Evolutionary conservation across 2,888 invertebrate genomes (phyloP), one percentile per base, ranked within the genome.

Genomic region (Melipona beecheii): DNA sequence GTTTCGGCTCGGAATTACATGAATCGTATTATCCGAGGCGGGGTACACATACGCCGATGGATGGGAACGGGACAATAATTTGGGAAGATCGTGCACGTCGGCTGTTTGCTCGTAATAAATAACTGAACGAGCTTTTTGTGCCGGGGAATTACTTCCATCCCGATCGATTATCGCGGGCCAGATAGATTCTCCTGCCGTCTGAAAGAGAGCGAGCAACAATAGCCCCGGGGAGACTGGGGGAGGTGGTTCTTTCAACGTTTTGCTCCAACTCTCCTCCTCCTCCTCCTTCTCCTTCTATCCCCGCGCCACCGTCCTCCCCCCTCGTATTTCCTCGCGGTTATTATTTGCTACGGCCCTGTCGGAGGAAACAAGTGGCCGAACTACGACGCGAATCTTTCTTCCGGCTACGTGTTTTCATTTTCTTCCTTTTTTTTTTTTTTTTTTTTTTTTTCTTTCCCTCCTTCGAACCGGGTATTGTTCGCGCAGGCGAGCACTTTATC

Each of bases 111-210:
- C 69, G 78, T 70, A 78, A 78, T 86, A 86, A 83, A 74, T 84
- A 86, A 77, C 79, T 83, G 80, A 83, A 78, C 79, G 75, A 62
- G 75, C 54, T 73, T 82, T 81, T 81, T 71, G 58, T 73, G 24
- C 54, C 78, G n/a, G 75, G 56, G 79, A 81, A 86, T 86, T 81
- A 86, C 86, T 87, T 81, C 62, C 84, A 64, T 79, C 77, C 79
- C 77, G 77, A 86, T 87, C 86, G 86, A 86, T 84, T 86, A 84
- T 84, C 86, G 69, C 68, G 79, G 43, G 72, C 21, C 74, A 78
- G 86, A 86, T 86, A 81, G 86, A 86, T 86, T 86, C 78, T 65
- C 78, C 60, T 58, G 43, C 70, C 78, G 75, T 79, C 78, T 75
- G 76, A 78, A 86, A 84, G 84, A 84, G 64, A 65, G 54, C 65